A percentile compares a stretch with the other conserved stretches of the same genome.
phyloP scores from a whole-genome alignment of 2,113 vertebrate species.

The Mirza zaza region DNA sequence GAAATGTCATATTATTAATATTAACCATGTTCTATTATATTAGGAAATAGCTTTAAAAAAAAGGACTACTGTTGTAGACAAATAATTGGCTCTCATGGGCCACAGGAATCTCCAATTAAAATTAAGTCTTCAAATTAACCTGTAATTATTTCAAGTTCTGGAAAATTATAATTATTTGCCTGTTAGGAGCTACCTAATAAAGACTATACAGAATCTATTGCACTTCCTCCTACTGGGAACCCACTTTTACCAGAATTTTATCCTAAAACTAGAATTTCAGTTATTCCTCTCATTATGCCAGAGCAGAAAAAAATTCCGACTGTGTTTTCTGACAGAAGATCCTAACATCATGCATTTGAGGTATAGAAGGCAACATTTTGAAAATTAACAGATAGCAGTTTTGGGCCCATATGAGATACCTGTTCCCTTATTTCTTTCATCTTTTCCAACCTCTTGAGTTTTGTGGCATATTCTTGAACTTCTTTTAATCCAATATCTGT shows the following conservation, averaged over 20 bases:
- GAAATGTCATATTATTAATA: background rate
- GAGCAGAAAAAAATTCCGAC: background rate
- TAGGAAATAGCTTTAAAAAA: background rate
- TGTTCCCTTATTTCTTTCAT: slow-evolving; percentile 96
- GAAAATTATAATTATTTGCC: background rate
- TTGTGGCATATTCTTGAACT: slow-evolving; percentile 94
- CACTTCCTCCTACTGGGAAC: background rate
- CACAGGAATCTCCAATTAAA: background rate
- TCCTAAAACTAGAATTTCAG: slow-evolving; percentile 16
- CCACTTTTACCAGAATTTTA: background rate
- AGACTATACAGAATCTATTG: background rate
- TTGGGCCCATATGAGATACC: slow-evolving; percentile 80
- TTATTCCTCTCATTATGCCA: background rate
- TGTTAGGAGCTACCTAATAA: background rate
- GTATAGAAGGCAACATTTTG: slow-evolving; percentile 47
- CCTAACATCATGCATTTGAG: background rate
- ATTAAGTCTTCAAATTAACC: background rate
- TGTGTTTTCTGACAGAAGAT: background rate
- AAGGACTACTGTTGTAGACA: background rate
- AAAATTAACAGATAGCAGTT: slow-evolving; percentile 60
- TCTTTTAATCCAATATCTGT: slow-evolving; percentile 96
- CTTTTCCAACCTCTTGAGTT: slow-evolving; percentile 96
- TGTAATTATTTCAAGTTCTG: background rate
- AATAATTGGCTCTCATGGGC: background rate
- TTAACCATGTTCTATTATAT: background rate